Conservation (phyloP, 35 echinoderm and acorn worm species). For the Ophiothrix spiculata region DNA sequence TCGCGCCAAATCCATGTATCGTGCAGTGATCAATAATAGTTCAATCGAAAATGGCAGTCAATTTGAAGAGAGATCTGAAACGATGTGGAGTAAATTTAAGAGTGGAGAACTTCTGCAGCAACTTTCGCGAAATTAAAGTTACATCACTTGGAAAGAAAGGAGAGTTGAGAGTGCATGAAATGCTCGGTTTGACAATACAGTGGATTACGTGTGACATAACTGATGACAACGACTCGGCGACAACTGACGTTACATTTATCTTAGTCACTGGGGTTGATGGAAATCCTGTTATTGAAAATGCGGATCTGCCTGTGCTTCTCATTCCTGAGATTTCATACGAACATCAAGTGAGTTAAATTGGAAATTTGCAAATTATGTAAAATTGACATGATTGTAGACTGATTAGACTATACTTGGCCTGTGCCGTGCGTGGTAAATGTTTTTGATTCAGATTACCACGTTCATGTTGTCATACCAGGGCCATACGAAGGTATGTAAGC, state of each 20-base stretch:
- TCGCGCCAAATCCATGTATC: too few relatives aligned
- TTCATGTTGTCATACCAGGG: too few relatives aligned
- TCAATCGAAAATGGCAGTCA: not conserved
- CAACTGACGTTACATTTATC: not conserved
- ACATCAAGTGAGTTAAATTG: not conserved
- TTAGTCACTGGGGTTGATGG: not conserved
- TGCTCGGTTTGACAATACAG: not conserved
- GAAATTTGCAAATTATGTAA: too few relatives aligned
- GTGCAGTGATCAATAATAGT: too few relatives aligned
- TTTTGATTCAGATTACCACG: too few relatives aligned
- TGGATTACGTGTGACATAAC: not conserved
- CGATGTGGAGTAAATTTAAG: not conserved
- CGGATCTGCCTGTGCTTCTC: not conserved
- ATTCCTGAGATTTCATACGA: not conserved
- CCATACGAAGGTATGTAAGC: too few relatives aligned
- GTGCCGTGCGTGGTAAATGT: too few relatives aligned
- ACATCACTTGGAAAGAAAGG: not conserved
- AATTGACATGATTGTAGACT: too few relatives aligned
- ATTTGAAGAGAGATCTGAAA: not conserved
- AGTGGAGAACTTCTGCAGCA: not conserved
- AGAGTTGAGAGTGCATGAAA: not conserved
- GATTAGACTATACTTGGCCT: too few relatives aligned
- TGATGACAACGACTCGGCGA: not conserved
- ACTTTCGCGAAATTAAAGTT: not conserved
- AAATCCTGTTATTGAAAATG: not conserved